These are phyloP conservation scores for Xenus cinereus DNA, from an alignment of 2,113 vertebrate genomes.

Conservation along the genomic window DNA sequence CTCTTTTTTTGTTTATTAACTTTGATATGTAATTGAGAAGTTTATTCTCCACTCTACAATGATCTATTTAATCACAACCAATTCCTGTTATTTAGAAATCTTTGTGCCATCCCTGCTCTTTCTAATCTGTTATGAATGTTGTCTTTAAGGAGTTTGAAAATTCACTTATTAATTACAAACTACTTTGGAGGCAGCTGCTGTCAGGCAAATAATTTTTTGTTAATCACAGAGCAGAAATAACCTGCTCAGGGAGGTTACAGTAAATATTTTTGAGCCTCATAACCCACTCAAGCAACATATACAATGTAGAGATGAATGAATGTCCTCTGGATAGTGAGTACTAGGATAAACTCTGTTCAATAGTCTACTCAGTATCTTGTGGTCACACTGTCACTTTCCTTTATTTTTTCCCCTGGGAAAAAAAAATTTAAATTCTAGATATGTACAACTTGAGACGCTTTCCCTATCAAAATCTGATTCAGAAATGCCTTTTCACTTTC, in stretches of 20 bases:
- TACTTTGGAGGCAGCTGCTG: constrained; percentile 43
- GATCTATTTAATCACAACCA: constrained; percentile 3
- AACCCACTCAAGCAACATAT: constrained; percentile 3
- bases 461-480: background rate
- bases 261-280: constrained; percentile 39
- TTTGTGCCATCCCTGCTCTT: background rate
- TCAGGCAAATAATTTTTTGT: constrained; percentile 29
- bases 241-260: constrained; percentile 29
- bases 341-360: background rate
- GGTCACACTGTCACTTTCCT: background rate
- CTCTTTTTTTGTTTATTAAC: background rate
- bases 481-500: background rate
- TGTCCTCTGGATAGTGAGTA: background rate
- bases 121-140: constrained; percentile 33
- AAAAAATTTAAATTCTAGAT: background rate
- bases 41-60: background rate
- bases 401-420: background rate
- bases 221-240: constrained; percentile 61
- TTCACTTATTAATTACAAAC: constrained; percentile 63
- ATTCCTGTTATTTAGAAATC: constrained; percentile 6
- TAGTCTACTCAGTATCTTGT: background rate
- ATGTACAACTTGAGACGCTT: background rate
- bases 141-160: constrained; percentile 58
- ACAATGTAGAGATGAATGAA: background rate
- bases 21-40: constrained; percentile 1